These are phyloP conservation scores for Drepanosiphum platanoidis DNA, from an alignment of 2,888 invertebrate species.

Conservation along the genomic window DNA sequence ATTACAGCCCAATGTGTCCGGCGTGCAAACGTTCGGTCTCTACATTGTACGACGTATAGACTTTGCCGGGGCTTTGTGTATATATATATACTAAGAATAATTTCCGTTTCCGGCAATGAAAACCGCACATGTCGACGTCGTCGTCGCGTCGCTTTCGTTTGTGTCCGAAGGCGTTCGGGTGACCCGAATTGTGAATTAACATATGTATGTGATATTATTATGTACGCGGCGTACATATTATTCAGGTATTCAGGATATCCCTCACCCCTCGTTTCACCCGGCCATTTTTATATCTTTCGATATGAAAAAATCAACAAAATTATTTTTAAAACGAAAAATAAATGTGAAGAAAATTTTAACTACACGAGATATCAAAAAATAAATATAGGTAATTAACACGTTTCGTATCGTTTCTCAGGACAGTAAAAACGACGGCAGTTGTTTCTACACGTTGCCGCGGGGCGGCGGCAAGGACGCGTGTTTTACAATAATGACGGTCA, in stretches of 20 bases:
- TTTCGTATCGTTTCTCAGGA: constrained; percentile 65
- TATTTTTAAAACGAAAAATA: too few relatives aligned
- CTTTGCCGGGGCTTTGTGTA: background rate
- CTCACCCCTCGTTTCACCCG: too few relatives aligned
- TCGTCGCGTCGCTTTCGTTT: background rate
- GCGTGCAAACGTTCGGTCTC: background rate
- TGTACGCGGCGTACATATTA: background rate
- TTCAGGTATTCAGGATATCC: too few relatives aligned
- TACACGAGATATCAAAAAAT: too few relatives aligned
- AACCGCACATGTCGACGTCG: background rate
- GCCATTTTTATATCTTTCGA: too few relatives aligned
- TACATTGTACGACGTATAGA: background rate
- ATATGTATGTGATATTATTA: too few relatives aligned
- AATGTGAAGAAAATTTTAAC: too few relatives aligned
- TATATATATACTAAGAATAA: background rate
- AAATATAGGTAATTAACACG: background rate
- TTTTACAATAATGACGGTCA: constrained; percentile 71
- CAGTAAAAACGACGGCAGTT: constrained; percentile 70
- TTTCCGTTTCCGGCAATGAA: background rate
- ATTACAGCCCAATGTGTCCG: background rate
- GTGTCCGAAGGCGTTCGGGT: background rate
- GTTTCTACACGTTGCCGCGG: constrained; percentile 73
- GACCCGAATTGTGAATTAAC: background rate
- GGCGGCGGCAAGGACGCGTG: constrained; percentile 69
- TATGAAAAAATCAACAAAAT: too few relatives aligned